phyloP scores from a whole-genome alignment of 2,797 vertebrate genomes.

The Pangasius sanitwongsei region DNA sequence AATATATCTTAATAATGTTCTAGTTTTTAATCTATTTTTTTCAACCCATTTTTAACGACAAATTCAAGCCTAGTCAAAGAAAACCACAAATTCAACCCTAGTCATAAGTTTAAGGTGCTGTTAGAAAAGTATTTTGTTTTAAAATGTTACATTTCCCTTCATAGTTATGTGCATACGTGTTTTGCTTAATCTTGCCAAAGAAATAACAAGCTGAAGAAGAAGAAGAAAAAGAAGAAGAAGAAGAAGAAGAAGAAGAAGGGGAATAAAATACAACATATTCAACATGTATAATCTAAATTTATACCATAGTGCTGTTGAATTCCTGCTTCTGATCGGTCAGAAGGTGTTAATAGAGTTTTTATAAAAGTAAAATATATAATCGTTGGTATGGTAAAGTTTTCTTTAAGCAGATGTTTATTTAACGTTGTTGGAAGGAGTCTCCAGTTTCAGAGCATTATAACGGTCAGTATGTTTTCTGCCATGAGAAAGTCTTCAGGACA shows the following conservation, averaged over 20 bases:
- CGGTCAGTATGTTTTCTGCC: background rate
- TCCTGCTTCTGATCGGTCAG: background rate
- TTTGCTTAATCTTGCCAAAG: background rate
- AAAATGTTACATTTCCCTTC: background rate
- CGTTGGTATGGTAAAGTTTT: background rate
- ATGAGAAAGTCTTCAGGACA: background rate
- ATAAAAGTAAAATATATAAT: background rate
- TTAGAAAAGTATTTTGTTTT: background rate
- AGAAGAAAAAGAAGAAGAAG: too few relatives aligned
- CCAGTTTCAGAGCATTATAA: background rate
- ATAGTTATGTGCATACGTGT: background rate
- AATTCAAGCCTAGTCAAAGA: background rate
- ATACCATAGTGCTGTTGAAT: background rate
- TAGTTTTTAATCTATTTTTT: background rate
- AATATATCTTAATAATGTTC: background rate
- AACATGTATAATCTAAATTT: background rate
- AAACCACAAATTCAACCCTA: background rate
- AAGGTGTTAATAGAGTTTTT: background rate
- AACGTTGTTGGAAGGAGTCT: background rate
- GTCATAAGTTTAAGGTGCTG: background rate
- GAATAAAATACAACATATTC: background rate
- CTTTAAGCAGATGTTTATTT: background rate
- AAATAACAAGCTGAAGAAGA: background rate
- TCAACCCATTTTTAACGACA: background rate
- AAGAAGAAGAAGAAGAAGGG: background rate